Evolutionary conservation across 2,888 invertebrate species (phyloP).

Genomic region (Lithophane ornitopus): DNA sequence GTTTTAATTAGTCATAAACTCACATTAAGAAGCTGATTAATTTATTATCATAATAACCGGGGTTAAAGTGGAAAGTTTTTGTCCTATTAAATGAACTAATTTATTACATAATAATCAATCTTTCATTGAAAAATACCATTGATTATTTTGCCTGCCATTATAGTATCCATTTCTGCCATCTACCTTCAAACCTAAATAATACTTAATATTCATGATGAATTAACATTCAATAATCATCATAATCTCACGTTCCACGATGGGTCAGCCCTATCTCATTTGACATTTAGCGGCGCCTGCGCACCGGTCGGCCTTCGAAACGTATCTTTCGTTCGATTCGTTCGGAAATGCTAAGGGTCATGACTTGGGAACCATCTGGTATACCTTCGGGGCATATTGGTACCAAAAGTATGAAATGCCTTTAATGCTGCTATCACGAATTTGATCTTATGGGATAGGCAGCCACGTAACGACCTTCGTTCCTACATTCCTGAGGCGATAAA

Average conservation of each 20-base stretch:
- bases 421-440: slow-evolving; percentile 43
- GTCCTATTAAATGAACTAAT: neutral
- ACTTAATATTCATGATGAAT: neutral
- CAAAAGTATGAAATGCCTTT: slow-evolving; percentile 37
- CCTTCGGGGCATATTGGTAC: slow-evolving; percentile 49
- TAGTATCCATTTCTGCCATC: neutral
- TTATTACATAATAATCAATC: neutral
- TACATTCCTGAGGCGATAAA: slow-evolving; percentile 20
- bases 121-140: neutral
- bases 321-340: slow-evolving; percentile 63
- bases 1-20: slow-evolving; percentile 43
- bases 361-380: slow-evolving; percentile 64
- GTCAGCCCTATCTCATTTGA: slow-evolving; percentile 67
- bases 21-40: slow-evolving; percentile 30
- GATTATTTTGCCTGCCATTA: neutral
- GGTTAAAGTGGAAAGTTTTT: slow-evolving; percentile 29
- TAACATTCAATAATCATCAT: slow-evolving; percentile 20
- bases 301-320: slow-evolving; percentile 70
- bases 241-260: slow-evolving; percentile 23
- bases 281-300: slow-evolving; percentile 69
- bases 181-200: too few species aligned
- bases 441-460: slow-evolving; percentile 40
- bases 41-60: slow-evolving; percentile 13
- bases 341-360: slow-evolving; percentile 69
- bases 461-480: slow-evolving; percentile 25